phyloP scores from a whole-genome alignment of 2,797 vertebrate species.

The Sphaeramia orbicularis region DNA sequence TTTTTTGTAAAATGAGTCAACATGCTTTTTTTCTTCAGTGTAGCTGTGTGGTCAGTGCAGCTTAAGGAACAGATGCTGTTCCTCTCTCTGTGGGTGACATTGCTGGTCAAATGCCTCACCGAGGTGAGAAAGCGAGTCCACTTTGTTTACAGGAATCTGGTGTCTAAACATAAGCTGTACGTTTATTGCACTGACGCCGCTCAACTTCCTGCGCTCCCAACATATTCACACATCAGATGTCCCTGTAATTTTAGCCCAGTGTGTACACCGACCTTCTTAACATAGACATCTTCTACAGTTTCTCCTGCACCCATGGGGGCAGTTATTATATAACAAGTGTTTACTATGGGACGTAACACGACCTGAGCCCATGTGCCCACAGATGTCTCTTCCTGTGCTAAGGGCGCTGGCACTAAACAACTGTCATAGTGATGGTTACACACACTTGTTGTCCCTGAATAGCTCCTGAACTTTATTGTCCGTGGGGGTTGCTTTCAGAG shows the following conservation, averaged over 20 bases:
- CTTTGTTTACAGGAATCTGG: constrained; percentile 37
- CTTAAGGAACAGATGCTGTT: constrained; percentile 3
- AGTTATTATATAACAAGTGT: constrained; percentile 59
- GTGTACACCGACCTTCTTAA: constrained; percentile 42
- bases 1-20: constrained; percentile 24
- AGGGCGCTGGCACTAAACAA: constrained; percentile 34
- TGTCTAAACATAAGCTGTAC: constrained; percentile 25
- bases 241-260: constrained; percentile 49
- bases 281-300: constrained; percentile 56
- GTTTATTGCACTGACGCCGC: constrained; percentile 4
- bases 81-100: constrained; percentile 11
- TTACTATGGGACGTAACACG: constrained; percentile 63
- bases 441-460: constrained; percentile 45
- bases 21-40: neutral
- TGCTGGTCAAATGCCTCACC: constrained; percentile 16
- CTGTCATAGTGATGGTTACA: constrained; percentile 33
- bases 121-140: constrained; percentile 4
- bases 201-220: constrained; percentile 26
- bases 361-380: constrained; percentile 39
- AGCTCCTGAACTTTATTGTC: constrained; percentile 48
- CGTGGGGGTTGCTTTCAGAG: neutral
- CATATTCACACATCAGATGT: constrained; percentile 50
- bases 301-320: constrained; percentile 27
- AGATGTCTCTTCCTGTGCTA: constrained; percentile 35
- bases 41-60: neutral